Percentiles rank a stretch among this genome's conserved stretches.
These are phyloP conservation scores for Capreolus pygargus DNA, from an alignment of 2,113 vertebrate genomes.

Conservation along the genomic window DNA sequence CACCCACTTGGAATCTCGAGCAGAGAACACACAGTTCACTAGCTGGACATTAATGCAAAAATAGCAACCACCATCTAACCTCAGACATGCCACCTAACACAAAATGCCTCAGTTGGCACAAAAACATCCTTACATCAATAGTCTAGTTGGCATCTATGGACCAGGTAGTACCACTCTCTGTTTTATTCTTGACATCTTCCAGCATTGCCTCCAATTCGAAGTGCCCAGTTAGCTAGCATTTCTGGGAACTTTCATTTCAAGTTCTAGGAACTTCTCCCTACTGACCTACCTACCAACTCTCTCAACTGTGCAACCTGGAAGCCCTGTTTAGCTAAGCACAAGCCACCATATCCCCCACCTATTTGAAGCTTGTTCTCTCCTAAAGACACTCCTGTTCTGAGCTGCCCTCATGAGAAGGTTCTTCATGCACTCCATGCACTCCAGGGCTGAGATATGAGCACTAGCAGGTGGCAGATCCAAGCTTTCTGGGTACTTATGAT, in stretches of 20 bases:
- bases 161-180: neutral
- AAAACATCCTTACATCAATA: neutral
- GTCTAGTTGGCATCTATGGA: neutral
- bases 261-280: neutral
- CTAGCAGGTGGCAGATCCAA: neutral
- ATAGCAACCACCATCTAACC: neutral
- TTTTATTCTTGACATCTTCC: neutral
- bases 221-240: neutral
- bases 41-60: neutral
- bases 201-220: neutral
- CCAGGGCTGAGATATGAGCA: neutral
- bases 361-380: neutral
- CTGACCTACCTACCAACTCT: neutral
- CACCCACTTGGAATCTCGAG: neutral
- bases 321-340: neutral
- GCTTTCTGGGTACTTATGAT: neutral
- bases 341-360: neutral
- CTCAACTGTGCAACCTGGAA: neutral
- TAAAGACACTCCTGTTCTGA: neutral
- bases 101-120: neutral
- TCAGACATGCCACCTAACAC: neutral
- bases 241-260: neutral
- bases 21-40: neutral
- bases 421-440: neutral
- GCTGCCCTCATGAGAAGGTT: neutral